Evolutionary conservation across 1,140 invertebrate species (phyloP).

Genomic region (Halyomorpha halys): DNA sequence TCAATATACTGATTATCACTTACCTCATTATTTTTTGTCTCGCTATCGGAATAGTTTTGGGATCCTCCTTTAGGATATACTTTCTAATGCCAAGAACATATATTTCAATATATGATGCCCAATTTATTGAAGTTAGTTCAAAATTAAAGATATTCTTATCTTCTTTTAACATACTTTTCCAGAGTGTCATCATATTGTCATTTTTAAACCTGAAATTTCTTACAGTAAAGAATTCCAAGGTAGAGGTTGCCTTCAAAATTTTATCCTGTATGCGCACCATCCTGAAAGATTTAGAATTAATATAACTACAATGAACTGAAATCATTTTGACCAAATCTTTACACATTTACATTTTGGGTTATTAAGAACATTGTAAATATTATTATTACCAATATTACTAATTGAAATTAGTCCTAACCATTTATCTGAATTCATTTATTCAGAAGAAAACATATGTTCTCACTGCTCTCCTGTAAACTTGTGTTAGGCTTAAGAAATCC

Average conservation of each 20-base stretch:
- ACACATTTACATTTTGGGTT: too few species aligned
- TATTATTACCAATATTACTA: too few species aligned
- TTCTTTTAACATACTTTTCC: slow-evolving; percentile 44
- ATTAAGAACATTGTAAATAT: too few species aligned
- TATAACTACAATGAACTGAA: too few species aligned
- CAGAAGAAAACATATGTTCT: too few species aligned
- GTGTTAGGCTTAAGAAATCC: too few species aligned
- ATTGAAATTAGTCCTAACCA: too few species aligned
- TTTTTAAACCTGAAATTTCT: slow-evolving; percentile 75
- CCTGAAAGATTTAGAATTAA: slow-evolving; percentile 40
- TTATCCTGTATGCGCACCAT: slow-evolving; percentile 67
- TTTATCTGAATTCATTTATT: too few species aligned
- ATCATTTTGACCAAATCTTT: too few species aligned
- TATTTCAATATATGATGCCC: slow-evolving; percentile 71
- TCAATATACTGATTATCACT: not conserved
- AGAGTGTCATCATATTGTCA: slow-evolving; percentile 55
- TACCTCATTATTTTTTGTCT: slow-evolving; percentile 58
- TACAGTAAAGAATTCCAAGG: slow-evolving; percentile 64
- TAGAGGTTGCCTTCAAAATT: slow-evolving; percentile 60
- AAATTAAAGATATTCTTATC: slow-evolving; percentile 58
- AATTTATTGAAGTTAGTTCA: slow-evolving; percentile 68
- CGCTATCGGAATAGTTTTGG: slow-evolving; percentile 61
- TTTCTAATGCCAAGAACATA: slow-evolving; percentile 74
- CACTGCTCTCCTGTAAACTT: too few species aligned
- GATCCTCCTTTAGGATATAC: slow-evolving; percentile 77